These are phyloP conservation scores for Phaedon cochleariae DNA, from an alignment of 2,888 invertebrate genomes.

Conservation along the genomic window DNA sequence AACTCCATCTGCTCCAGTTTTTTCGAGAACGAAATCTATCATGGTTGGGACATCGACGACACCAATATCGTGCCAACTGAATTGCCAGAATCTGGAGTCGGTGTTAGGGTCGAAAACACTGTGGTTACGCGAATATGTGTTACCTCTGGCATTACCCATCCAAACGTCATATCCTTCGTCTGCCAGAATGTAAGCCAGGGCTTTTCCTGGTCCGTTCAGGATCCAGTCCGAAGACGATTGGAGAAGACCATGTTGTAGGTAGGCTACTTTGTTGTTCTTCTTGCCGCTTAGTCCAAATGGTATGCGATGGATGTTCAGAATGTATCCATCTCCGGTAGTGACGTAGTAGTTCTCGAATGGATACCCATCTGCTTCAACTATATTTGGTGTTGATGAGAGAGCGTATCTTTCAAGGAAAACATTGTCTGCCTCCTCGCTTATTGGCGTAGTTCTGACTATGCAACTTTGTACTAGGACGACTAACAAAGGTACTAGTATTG, in stretches of 20 bases:
- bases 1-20: slow-evolving; percentile 68
- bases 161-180: slow-evolving; percentile 54
- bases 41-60: slow-evolving; percentile 80
- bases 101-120: slow-evolving; percentile 40
- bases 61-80: slow-evolving; percentile 86
- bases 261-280: slow-evolving; percentile 52
- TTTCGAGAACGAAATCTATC: slow-evolving; percentile 74
- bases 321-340: slow-evolving; percentile 66
- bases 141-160: slow-evolving; percentile 51
- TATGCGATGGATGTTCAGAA: slow-evolving; percentile 60
- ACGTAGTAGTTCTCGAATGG: slow-evolving; percentile 57
- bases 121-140: slow-evolving; percentile 44
- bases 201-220: slow-evolving; percentile 62
- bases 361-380: slow-evolving; percentile 58
- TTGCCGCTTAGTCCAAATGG: slow-evolving; percentile 59
- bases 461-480: too few relatives aligned
- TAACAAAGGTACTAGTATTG: too few relatives aligned
- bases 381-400: too few relatives aligned
- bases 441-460: too few relatives aligned
- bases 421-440: too few relatives aligned
- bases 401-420: too few relatives aligned
- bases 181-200: slow-evolving; percentile 51
- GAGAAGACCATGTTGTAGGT: slow-evolving; percentile 65
- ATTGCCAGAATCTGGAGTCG: slow-evolving; percentile 58
- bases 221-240: slow-evolving; percentile 66